A percentile compares a stretch with the other conserved stretches of the same genome.
Conservation (phyloP, 2,113 vertebrate genomes). For the Oenanthe melanoleuca region DNA sequence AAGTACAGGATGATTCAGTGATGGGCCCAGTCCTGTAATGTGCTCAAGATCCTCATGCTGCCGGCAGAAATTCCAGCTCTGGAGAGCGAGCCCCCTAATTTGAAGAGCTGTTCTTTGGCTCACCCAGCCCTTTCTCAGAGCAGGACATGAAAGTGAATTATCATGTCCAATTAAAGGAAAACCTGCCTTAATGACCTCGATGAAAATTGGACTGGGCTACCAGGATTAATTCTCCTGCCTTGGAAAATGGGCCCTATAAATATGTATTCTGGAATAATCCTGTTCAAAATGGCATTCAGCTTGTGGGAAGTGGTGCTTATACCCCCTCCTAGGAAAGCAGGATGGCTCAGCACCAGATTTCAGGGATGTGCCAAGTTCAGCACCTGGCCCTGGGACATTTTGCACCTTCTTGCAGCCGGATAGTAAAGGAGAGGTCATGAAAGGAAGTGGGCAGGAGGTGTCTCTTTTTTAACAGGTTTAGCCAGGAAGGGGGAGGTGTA, state of each 20-base stretch:
- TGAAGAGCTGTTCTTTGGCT: not conserved
- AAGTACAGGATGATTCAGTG: not conserved
- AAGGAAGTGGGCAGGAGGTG: not conserved
- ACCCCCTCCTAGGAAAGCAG: not conserved
- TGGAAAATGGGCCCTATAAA: not conserved
- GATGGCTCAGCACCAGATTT: not conserved
- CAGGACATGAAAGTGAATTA: not conserved
- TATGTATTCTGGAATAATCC: not conserved
- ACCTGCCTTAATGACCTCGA: not conserved
- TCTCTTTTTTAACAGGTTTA: not conserved
- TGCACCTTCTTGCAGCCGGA: not conserved
- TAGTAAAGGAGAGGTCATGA: not conserved
- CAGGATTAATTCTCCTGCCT: not conserved
- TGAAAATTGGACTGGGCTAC: not conserved
- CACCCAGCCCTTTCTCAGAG: not conserved
- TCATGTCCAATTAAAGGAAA: not conserved
- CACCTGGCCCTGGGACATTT: fast-evolving
- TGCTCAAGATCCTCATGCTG: not conserved
- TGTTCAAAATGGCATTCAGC: not conserved
- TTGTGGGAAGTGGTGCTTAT: not conserved
- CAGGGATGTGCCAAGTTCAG: not conserved
- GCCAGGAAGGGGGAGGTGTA: not conserved
- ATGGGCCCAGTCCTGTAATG: not conserved
- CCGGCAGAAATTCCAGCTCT: fast-evolving
- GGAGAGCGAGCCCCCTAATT: not conserved